A percentile compares a stretch with the other conserved stretches of the same genome.
Conservation (phyloP, 2,797 vertebrate species). For the Melanotaenia boesemani region DNA sequence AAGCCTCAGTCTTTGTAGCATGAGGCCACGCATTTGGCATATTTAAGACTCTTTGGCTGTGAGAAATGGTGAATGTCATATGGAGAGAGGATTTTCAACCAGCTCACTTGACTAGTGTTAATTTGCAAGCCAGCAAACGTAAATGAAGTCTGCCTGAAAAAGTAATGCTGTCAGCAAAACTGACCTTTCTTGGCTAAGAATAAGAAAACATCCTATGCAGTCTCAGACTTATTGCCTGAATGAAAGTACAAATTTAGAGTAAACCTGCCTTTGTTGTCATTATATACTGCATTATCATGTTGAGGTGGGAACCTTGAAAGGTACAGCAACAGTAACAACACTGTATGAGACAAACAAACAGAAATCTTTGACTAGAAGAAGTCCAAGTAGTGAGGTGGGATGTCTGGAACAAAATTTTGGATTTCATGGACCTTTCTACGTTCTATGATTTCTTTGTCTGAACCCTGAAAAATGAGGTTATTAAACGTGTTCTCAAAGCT, state of each 20-base stretch:
- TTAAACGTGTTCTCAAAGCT: slow-evolving; percentile 15
- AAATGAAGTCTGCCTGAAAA: background rate
- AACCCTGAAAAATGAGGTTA: background rate
- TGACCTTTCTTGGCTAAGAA: background rate
- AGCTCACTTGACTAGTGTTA: background rate
- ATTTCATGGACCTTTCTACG: background rate
- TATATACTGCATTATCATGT: background rate
- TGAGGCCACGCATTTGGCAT: too few relatives aligned
- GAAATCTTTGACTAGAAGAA: background rate
- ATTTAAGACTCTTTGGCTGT: background rate
- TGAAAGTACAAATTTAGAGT: too few relatives aligned
- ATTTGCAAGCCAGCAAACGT: background rate
- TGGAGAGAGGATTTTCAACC: background rate
- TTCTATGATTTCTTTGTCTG: background rate
- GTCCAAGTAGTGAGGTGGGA: background rate
- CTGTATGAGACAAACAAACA: background rate
- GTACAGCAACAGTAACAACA: background rate
- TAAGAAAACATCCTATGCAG: too few relatives aligned
- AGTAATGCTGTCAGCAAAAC: background rate
- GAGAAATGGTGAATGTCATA: background rate
- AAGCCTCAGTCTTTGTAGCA: too few relatives aligned
- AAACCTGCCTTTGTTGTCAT: background rate
- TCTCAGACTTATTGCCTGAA: too few relatives aligned
- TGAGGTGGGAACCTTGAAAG: background rate
- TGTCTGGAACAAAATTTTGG: background rate